A percentile compares a stretch with the other conserved stretches of the same genome.
Conservation (phyloP, 2,888 invertebrate species). For the Lycophotia porphyrea region DNA sequence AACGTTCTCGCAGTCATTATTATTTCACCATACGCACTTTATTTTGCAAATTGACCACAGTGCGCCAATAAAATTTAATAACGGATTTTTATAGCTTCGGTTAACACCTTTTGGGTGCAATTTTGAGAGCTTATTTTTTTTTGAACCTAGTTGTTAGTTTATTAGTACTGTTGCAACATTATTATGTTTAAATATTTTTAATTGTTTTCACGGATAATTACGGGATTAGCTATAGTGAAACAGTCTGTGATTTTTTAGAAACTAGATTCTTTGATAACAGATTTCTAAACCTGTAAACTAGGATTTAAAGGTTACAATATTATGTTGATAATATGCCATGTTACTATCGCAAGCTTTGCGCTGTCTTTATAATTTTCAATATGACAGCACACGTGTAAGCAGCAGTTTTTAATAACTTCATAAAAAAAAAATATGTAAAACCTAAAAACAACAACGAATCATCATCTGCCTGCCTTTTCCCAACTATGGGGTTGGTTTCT, state of each 20-base stretch:
- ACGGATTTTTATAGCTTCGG: constrained; percentile 57
- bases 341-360: not conserved
- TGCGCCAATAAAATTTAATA: constrained; percentile 59
- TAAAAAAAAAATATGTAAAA: not conserved
- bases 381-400: not conserved
- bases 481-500: too few species aligned
- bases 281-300: not conserved
- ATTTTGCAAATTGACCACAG: constrained; percentile 52
- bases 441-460: not conserved
- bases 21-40: constrained; percentile 50
- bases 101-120: constrained; percentile 41
- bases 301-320: not conserved
- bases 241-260: not conserved
- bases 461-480: too few species aligned
- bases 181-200: constrained; percentile 12
- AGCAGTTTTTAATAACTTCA: not conserved
- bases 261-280: not conserved
- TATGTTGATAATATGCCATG: too few species aligned
- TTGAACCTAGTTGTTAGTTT: constrained; percentile 28
- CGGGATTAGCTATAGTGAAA: constrained; percentile 22
- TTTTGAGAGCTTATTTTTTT: constrained; percentile 35
- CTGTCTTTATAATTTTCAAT: not conserved
- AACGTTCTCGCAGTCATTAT: constrained; percentile 40
- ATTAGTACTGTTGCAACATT: constrained; percentile 40
- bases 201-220: constrained; percentile 45